Evolutionary conservation across 1,140 invertebrate species (phyloP).

Genomic region (Pentalonia nigronervosa): DNA sequence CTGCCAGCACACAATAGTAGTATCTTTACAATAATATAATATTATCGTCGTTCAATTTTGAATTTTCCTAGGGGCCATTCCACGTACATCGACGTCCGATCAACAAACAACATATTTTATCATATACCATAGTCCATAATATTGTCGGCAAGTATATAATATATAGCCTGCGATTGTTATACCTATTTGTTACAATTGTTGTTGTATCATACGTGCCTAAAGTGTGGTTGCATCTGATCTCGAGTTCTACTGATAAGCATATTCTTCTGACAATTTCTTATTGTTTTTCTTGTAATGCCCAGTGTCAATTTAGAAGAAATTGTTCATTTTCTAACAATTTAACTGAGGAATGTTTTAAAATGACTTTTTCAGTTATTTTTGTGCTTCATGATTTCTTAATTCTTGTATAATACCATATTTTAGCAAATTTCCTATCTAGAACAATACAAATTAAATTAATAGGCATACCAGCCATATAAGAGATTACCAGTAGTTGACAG

Average conservation of each 20-base stretch:
- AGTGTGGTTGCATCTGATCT: background rate
- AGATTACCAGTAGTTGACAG: background rate
- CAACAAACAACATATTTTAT: background rate
- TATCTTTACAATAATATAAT: background rate
- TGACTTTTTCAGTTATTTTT: background rate
- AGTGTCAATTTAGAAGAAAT: background rate
- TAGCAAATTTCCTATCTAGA: background rate
- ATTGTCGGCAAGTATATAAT: background rate
- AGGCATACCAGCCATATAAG: background rate
- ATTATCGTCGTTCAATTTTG: background rate
- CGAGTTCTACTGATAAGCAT: background rate
- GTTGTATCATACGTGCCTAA: background rate
- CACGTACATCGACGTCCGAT: background rate
- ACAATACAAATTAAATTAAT: background rate
- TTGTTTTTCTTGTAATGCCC: background rate
- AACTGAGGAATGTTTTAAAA: background rate
- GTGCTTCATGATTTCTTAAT: background rate
- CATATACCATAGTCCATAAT: background rate
- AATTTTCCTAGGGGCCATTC: slow-evolving; percentile 7
- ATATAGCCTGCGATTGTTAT: background rate
- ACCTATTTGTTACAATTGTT: background rate
- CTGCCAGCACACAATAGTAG: background rate
- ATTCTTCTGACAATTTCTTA: background rate
- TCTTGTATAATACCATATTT: background rate
- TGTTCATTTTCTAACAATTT: background rate